phyloP scores from a whole-genome alignment of 1,140 invertebrate genomes.

The Drosophila sucinea region DNA sequence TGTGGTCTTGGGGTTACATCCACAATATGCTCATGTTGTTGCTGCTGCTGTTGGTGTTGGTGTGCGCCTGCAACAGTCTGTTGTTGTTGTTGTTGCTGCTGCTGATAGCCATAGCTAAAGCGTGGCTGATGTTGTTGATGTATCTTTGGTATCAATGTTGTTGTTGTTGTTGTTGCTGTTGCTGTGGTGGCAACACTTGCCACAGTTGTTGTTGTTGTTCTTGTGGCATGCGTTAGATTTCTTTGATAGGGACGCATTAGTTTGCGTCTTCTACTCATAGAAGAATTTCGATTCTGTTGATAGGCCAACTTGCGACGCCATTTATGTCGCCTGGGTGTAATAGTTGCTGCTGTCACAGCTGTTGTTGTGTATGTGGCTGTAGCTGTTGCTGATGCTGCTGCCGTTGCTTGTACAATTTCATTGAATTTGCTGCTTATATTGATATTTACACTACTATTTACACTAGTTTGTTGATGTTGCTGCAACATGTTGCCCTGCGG shows the following conservation, averaged over 20 bases:
- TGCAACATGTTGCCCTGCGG: constrained; percentile 72
- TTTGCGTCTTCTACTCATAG: constrained; percentile 55
- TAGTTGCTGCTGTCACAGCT: constrained; percentile 42
- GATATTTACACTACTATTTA: constrained; percentile 83
- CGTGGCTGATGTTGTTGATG: constrained; percentile 67
- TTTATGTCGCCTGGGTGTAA: constrained; percentile 56
- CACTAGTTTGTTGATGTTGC: constrained; percentile 68
- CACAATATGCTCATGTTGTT: constrained; percentile 60
- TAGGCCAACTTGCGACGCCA: constrained; percentile 63
- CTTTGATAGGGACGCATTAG: constrained; percentile 56
- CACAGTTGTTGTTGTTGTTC: constrained; percentile 59
- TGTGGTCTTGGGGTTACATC: constrained; percentile 59
- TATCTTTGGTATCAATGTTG: constrained; percentile 70
- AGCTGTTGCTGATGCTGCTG: constrained; percentile 53
- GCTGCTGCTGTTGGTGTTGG: constrained; percentile 54
- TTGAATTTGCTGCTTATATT: constrained; percentile 77
- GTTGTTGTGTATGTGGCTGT: constrained; percentile 23
- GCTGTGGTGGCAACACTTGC: constrained; percentile 55
- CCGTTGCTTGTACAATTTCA: constrained; percentile 75
- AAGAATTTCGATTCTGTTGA: constrained; percentile 39
- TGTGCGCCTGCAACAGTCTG: constrained; percentile 42
- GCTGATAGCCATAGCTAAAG: constrained; percentile 56
- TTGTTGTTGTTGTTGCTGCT: constrained; percentile 63
- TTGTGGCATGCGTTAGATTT: constrained; percentile 71
- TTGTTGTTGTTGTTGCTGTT: constrained; percentile 36